These are phyloP conservation scores for Formica aserva DNA, from an alignment of 2,888 invertebrate species.

Conservation along the genomic window DNA sequence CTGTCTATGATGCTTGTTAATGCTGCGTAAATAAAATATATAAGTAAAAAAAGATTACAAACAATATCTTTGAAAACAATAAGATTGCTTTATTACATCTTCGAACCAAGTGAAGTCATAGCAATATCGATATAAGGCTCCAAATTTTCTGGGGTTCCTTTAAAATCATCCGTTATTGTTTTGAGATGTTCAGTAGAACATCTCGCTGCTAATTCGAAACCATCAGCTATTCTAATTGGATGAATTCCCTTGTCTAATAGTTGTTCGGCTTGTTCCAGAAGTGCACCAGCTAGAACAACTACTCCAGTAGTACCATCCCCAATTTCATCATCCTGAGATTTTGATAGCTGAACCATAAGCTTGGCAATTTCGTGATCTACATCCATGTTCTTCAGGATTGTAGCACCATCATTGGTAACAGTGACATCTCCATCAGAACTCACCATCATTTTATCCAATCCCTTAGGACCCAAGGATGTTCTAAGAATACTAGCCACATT, in stretches of 20 bases:
- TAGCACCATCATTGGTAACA: constrained; percentile 99
- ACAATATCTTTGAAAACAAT: not conserved
- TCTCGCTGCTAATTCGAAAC: constrained; percentile 98
- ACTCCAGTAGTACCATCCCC: constrained; percentile 99
- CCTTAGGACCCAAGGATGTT: constrained; percentile 98
- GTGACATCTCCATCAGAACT: constrained; percentile 98
- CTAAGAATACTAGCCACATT: constrained; percentile 95
- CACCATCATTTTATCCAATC: constrained; percentile 99
- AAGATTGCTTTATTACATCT: constrained; percentile 89
- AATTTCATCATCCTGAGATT: constrained; percentile 99
- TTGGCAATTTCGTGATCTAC: constrained; percentile 99
- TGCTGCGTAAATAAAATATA: constrained; percentile 85
- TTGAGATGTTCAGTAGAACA: constrained; percentile 95
- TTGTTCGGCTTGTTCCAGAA: constrained; percentile 97
- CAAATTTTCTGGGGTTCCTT: constrained; percentile 92
- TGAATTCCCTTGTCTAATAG: constrained; percentile 98
- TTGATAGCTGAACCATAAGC: constrained; percentile 98
- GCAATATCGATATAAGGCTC: constrained; percentile 97
- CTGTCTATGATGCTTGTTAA: constrained; percentile 98
- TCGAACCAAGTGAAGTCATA: constrained; percentile 99
- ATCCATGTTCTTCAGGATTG: constrained; percentile 99
- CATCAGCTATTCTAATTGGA: constrained; percentile 99
- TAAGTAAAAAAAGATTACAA: constrained; percentile 43
- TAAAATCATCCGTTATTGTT: constrained; percentile 95
- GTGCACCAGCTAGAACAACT: constrained; percentile 95